Conservation (phyloP, 1,140 invertebrate genomes). For the Rhyzopertha dominica region DNA sequence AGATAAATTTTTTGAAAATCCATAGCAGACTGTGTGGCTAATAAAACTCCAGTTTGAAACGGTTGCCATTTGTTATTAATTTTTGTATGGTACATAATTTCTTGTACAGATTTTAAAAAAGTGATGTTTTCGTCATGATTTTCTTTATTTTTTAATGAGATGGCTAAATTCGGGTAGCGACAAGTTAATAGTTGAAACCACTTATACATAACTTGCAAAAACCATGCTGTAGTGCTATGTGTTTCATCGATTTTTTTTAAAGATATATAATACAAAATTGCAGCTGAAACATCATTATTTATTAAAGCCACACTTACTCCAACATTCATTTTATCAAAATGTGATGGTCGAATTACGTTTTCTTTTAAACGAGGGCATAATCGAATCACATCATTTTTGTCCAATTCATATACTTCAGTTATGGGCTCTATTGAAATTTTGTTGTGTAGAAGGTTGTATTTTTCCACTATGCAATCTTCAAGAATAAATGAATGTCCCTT, state of each 20-base stretch:
- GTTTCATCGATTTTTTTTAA: constrained; percentile 1
- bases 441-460: constrained; percentile 4
- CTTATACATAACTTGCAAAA: constrained; percentile 6
- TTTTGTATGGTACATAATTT: no score
- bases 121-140: no score
- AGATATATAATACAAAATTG: constrained; percentile 3
- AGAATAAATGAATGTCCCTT: constrained; percentile 2
- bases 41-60: no score
- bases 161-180: constrained; percentile 4
- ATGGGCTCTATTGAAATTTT: background rate
- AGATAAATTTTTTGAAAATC: background rate
- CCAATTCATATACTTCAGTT: background rate
- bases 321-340: constrained; percentile 15
- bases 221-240: constrained; percentile 9
- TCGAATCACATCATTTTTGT: background rate
- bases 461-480: constrained; percentile 2
- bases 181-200: constrained; percentile 8
- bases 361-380: constrained; percentile 8
- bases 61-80: no score
- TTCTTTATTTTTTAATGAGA: constrained; percentile 3
- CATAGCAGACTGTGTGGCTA: background rate
- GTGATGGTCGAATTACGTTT: constrained; percentile 7
- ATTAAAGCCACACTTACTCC: constrained; percentile 4
- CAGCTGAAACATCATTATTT: constrained; percentile 5
- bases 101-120: no score